Conservation (phyloP, 2,113 vertebrate genomes). For the Trogon melanurus region DNA sequence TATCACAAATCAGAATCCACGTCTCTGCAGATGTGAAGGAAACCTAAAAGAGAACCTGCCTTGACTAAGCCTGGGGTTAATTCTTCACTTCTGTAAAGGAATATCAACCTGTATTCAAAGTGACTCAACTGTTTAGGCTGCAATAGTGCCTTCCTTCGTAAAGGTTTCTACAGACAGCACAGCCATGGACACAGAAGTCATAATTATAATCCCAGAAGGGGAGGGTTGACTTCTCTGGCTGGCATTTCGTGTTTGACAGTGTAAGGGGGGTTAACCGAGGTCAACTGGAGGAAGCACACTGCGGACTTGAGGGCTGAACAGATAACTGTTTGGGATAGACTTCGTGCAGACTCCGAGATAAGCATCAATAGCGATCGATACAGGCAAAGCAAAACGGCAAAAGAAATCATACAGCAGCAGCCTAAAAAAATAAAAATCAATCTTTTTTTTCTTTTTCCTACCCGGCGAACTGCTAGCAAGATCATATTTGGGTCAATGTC, state of each 20-base stretch:
- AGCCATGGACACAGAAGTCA: not conserved
- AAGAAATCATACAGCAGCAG: constrained; percentile 48
- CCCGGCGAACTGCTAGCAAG: constrained; percentile 17
- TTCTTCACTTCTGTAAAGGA: not conserved
- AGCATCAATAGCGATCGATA: constrained; percentile 57
- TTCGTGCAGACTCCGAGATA: constrained; percentile 7
- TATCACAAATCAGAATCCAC: not conserved
- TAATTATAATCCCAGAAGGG: not conserved
- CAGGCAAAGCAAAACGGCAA: constrained; percentile 50
- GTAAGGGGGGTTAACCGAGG: constrained; percentile 21
- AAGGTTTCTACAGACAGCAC: not conserved
- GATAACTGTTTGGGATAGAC: constrained; percentile 26
- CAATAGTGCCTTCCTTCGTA: not conserved
- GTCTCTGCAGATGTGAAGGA: not conserved
- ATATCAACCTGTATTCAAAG: not conserved
- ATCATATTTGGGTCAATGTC: constrained; percentile 56
- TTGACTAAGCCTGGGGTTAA: not conserved
- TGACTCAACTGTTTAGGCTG: not conserved
- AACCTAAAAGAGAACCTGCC: not conserved
- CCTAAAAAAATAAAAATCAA: constrained; percentile 27
- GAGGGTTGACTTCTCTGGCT: not conserved
- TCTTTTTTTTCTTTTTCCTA: not conserved
- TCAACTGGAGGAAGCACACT: not conserved
- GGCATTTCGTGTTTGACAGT: not conserved
- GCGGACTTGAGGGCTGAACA: not conserved